Evolutionary conservation across 2,888 invertebrate genomes (phyloP).

Genomic region (Rugalucina vietnamica): DNA sequence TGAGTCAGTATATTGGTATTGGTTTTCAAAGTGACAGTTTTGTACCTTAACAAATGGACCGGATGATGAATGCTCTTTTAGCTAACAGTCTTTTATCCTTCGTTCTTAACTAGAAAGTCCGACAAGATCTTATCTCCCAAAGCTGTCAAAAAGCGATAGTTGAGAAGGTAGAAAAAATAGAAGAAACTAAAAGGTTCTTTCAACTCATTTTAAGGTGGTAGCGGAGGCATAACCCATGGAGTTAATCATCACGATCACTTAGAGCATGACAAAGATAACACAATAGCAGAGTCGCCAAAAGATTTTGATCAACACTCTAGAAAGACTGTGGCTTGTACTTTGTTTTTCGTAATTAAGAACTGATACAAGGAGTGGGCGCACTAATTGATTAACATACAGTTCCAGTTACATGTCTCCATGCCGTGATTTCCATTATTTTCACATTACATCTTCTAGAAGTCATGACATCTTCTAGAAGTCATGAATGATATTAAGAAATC

Average conservation of each 20-base stretch:
- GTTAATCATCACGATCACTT: background rate
- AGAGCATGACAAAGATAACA: background rate
- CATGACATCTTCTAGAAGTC: too few species aligned
- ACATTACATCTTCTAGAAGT: too few species aligned
- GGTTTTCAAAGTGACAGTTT: constrained; percentile 7
- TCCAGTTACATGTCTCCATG: too few species aligned
- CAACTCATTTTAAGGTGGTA: constrained; percentile 6
- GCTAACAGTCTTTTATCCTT: background rate
- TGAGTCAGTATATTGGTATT: too few species aligned
- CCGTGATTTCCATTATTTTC: too few species aligned
- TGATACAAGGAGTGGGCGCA: too few species aligned
- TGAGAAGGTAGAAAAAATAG: background rate
- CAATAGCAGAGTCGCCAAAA: background rate
- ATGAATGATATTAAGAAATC: too few species aligned
- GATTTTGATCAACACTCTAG: too few species aligned
- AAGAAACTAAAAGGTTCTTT: background rate
- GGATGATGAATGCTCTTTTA: constrained; percentile 1
- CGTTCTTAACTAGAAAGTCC: background rate
- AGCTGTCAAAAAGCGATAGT: constrained; percentile 2
- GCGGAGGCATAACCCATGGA: background rate
- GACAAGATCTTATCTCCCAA: background rate
- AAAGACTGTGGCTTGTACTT: too few species aligned
- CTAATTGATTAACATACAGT: too few species aligned
- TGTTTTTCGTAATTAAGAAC: too few species aligned
- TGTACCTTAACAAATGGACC: background rate